Conservation (phyloP, 2,888 invertebrate genomes). For the Pyrrhia umbra region DNA sequence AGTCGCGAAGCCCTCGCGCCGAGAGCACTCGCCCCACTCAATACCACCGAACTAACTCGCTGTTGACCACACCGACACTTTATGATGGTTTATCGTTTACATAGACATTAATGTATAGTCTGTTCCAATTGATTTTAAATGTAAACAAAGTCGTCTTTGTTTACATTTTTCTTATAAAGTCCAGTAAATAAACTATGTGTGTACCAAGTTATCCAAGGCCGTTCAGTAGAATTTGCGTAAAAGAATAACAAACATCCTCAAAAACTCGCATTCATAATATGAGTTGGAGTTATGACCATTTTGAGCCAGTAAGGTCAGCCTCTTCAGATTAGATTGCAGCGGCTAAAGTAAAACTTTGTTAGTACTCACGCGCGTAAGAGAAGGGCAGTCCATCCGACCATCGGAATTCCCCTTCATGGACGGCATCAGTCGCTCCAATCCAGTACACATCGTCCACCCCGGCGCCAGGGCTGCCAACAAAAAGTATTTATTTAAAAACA, state of each 20-base stretch:
- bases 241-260: no score
- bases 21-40: slow-evolving; percentile 37
- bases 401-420: slow-evolving; percentile 94
- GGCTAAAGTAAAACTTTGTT: slow-evolving; percentile 10
- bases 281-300: no score
- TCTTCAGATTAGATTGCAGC: neutral
- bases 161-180: no score
- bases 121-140: no score
- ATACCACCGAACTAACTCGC: slow-evolving; percentile 36
- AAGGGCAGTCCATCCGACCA: slow-evolving; percentile 95
- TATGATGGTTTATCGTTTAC: neutral
- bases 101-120: no score
- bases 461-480: slow-evolving; percentile 91
- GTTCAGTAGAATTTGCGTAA: no score
- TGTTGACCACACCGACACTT: slow-evolving; percentile 28
- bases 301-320: no score
- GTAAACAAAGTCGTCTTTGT: no score
- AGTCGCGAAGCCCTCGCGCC: slow-evolving; percentile 29
- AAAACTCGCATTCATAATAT: no score
- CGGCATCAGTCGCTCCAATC: slow-evolving; percentile 95
- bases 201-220: no score
- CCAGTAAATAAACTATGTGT: no score
- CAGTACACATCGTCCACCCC: slow-evolving; percentile 93
- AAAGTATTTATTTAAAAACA: neutral
- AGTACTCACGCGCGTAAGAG: slow-evolving; percentile 93